Percentiles rank a stretch among this genome's conserved stretches.
phyloP scores from a whole-genome alignment of 2,797 vertebrate genomes.

The Pristis pectinata region DNA sequence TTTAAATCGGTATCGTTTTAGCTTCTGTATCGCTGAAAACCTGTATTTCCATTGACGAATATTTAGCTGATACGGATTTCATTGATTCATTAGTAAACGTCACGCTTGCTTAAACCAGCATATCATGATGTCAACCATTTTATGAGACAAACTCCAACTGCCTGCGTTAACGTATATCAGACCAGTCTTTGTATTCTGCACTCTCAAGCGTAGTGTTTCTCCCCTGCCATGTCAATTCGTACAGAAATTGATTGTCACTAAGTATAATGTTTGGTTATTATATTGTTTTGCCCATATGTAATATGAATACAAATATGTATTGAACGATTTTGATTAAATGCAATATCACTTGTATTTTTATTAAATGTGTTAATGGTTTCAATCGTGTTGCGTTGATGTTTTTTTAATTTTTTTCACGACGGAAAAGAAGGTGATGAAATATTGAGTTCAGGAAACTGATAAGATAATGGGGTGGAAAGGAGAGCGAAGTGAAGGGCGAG shows the following conservation, averaged over 20 bases:
- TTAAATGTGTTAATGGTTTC: neutral
- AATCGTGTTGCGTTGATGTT: neutral
- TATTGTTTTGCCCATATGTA: conserved; percentile 6
- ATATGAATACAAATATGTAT: conserved; percentile 9
- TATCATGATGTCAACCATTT: conserved; percentile 21
- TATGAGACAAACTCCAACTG: conserved; percentile 31
- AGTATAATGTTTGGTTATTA: neutral
- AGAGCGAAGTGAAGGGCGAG: too few relatives aligned
- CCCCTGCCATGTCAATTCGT: neutral
- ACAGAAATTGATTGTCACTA: neutral
- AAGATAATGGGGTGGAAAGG: neutral
- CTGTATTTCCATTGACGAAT: neutral
- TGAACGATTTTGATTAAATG: neutral
- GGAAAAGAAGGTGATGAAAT: neutral
- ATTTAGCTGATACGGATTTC: conserved; percentile 18
- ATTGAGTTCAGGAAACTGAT: neutral
- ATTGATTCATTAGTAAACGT: conserved; percentile 32
- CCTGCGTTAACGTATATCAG: conserved; percentile 31
- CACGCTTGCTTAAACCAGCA: neutral
- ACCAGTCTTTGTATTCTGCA: conserved; percentile 5
- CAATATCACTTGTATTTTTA: neutral
- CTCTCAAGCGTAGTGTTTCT: neutral
- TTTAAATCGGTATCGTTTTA: neutral
- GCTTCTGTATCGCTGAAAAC: neutral
- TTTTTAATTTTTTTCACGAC: too few relatives aligned